A percentile compares a stretch with the other conserved stretches of the same genome.
phyloP scores from a whole-genome alignment of 92 coral and sea anemone genomes.

The Zoanthus sansibaricus region DNA sequence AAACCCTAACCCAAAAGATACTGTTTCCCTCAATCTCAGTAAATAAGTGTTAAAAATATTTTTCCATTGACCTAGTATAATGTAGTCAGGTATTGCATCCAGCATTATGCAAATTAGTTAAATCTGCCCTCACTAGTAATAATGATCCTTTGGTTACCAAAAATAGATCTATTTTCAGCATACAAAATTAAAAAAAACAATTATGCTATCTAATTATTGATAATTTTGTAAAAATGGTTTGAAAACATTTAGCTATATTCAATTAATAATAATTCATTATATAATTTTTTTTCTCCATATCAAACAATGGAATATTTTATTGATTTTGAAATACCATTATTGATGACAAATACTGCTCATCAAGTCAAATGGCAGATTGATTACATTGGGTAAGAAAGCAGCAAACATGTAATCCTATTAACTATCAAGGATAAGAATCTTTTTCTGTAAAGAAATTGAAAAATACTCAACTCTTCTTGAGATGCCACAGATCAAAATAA shows the following conservation, averaged over 20 bases:
- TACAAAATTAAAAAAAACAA: too few species aligned
- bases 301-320: too few species aligned
- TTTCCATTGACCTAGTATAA: too few species aligned
- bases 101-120: too few species aligned
- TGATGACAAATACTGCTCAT: background rate
- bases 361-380: background rate
- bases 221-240: background rate
- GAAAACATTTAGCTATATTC: too few species aligned
- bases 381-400: background rate
- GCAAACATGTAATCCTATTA: background rate
- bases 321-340: background rate
- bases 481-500: slow-evolving; percentile 17
- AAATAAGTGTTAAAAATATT: too few species aligned
- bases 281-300: background rate
- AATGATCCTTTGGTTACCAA: background rate
- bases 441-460: background rate
- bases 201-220: too few species aligned
- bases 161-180: background rate
- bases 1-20: too few species aligned
- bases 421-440: background rate
- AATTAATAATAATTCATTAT: too few species aligned
- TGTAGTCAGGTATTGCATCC: too few species aligned
- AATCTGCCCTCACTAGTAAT: too few species aligned
- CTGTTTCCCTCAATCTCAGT: too few species aligned
- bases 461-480: background rate